Evolutionary conservation across 2,888 invertebrate genomes (phyloP), one percentile per base, ranked within the genome.

Genomic region (Argyresthia albistria): DNA sequence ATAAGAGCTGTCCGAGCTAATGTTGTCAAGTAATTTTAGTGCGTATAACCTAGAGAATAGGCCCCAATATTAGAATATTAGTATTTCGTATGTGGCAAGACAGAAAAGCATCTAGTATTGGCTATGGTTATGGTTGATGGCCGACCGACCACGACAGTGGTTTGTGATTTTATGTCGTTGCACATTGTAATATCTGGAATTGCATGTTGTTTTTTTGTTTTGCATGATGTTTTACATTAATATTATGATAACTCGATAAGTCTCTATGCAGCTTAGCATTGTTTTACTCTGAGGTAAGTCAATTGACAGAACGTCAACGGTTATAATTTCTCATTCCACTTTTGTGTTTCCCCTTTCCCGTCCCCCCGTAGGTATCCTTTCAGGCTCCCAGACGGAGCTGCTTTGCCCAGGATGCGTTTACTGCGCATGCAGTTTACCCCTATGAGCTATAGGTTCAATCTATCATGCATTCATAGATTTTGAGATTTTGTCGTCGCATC

Each of bases 311-410:
- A 54, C 63, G 58, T 60, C 55, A 62, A 64, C 60, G 66, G 66
- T 53, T 72, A 25, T 25, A 68, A 68, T 73, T 67, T 71, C 70
- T 70, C 73, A 75, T 77, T 70, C 73, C 70, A 75, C 73, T 73
- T 76, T 71, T 70, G 67, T 71, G 72, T 78, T 76, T 25, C 25
- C 25, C 25, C 25, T 25, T 78, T 78, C 69, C 71, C 72, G 69
- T 69, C 66, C 50, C 56, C 52, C 55, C 47, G 35, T 25, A 25
- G 25, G 25, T 64, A 67, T 65, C 65, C 66, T 73, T 72, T 66
- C 65, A 67, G 71, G 71, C 69, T 72, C 70, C 70, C 69, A 70
- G 70, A 62, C 63, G 64, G 58, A 72, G 63, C 67, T 73, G 58
- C 68, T 68, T 62, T 63, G 64, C 63, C 62, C 60, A 58, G 57